Evolutionary conservation across 2,888 invertebrate genomes (phyloP), one percentile per base, ranked within the genome.

Genomic region (Frankliniella intonsa): DNA sequence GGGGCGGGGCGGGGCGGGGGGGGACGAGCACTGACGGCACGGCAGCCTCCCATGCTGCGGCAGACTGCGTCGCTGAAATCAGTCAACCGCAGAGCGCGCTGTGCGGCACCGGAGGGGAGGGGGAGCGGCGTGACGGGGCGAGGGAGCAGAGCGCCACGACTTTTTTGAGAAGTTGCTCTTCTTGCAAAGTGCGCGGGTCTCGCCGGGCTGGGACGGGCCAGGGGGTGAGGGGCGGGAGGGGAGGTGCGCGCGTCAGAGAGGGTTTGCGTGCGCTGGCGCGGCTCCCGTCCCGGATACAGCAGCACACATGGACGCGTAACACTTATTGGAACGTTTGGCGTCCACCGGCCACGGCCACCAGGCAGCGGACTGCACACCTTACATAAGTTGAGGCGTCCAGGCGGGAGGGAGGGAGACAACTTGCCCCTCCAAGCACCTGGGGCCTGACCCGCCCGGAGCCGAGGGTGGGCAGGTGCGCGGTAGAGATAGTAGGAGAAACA

Each of bases 81-180:
- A 62, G 62, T 62, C 62, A 62, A 62, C 62, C 62, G 17, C 19
- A 62, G 14, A n/a, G 38, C 38, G 38, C 38, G 38, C 38, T 38
- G 38, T 38, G 38, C 38, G 38, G 38, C 38, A 38, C 38, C 38
- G 38, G 38, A 5, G 55, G 55, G 9, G 55, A 5, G 55, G 55
- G 5, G 12, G 55, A 8, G 55, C 55, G 17, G 62, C 62, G 14
- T 7, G 17, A 14, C 62, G 19, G 62, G 62, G 38, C 38, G 38
- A 2, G 62, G 19, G 17, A 62, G 19, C n/a, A 38, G 38, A 38
- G 38, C 38, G 38, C 5, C 38, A 22, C 25, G 69, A 76, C 69
- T 76, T 76, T 38, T 76, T 76, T 76, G 69, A 76, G 69, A 76
- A 76, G 69, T 76, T 76, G 69, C 69, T 76, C 69, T 76, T 76